Conservation (phyloP, 2,888 invertebrate species). For the Hofmannophila pseudospretella region DNA sequence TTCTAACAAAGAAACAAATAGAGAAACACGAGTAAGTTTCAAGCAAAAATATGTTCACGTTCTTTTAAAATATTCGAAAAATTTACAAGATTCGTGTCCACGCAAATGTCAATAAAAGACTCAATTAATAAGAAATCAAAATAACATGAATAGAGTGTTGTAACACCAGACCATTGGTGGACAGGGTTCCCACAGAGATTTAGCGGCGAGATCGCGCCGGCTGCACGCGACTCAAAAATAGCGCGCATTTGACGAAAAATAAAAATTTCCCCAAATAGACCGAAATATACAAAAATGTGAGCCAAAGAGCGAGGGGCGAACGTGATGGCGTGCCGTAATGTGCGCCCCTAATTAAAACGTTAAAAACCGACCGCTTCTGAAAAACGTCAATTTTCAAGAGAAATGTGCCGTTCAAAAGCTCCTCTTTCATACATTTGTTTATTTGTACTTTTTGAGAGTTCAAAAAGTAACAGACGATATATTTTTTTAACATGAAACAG, state of each 20-base stretch:
- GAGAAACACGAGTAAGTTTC: too few relatives aligned
- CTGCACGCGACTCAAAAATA: conserved; percentile 75
- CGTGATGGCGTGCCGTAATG: conserved; percentile 75
- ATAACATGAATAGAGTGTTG: conserved; percentile 26
- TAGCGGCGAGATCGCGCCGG: conserved; percentile 64
- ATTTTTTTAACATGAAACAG: too few relatives aligned
- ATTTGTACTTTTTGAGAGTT: conserved; percentile 47
- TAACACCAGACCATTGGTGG: conserved; percentile 13
- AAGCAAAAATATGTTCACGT: too few relatives aligned
- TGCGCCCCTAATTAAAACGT: conserved; percentile 78
- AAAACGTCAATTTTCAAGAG: conserved; percentile 77
- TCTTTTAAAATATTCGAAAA: too few relatives aligned
- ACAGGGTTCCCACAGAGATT: conserved; percentile 75
- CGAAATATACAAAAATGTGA: conserved; percentile 77
- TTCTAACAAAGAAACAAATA: too few relatives aligned
- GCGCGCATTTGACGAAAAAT: conserved; percentile 76
- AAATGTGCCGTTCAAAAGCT: conserved; percentile 72
- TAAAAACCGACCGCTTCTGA: conserved; percentile 75
- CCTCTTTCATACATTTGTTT: conserved; percentile 70
- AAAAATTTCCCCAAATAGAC: conserved; percentile 77
- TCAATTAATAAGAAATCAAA: conserved; percentile 22
- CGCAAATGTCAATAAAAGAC: background rate
- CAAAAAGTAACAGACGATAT: conserved; percentile 31
- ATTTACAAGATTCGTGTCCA: background rate
- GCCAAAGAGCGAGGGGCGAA: conserved; percentile 71